Conservation (phyloP, 53 echinoderm and acorn worm species). For the Luidia sarsii region DNA sequence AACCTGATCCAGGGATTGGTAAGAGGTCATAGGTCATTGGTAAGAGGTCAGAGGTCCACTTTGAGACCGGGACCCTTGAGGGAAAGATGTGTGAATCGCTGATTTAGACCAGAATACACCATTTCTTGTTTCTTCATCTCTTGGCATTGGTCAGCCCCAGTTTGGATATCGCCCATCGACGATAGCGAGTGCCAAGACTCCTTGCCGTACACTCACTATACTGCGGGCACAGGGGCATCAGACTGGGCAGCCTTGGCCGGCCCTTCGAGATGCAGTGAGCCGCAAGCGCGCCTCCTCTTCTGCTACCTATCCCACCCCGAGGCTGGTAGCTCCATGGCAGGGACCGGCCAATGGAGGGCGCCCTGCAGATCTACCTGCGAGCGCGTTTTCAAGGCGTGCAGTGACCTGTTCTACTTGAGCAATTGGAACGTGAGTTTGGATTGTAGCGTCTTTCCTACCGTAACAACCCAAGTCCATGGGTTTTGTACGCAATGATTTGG, state of each 20-base stretch:
- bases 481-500: slow-evolving; percentile 28
- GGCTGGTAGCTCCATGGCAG: background rate
- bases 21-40: too few relatives aligned
- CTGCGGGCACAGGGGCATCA: too few relatives aligned
- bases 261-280: background rate
- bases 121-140: too few relatives aligned
- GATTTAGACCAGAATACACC: too few relatives aligned
- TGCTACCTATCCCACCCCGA: slow-evolving; percentile 20
- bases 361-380: slow-evolving; percentile 15
- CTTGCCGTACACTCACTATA: background rate
- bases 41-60: too few relatives aligned
- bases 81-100: too few relatives aligned
- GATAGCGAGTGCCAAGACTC: background rate
- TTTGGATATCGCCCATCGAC: background rate
- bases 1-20: too few relatives aligned
- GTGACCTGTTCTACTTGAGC: background rate
- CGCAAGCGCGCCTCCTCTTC: slow-evolving; percentile 31
- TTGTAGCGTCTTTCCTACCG: background rate
- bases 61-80: too few relatives aligned
- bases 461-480: background rate
- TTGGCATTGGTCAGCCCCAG: too few relatives aligned
- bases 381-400: background rate
- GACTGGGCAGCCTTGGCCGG: too few relatives aligned
- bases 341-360: background rate
- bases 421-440: background rate